Percentiles rank a stretch among this genome's conserved stretches.
Conservation (phyloP, 2,888 invertebrate species). For the Euzetes globulus region DNA sequence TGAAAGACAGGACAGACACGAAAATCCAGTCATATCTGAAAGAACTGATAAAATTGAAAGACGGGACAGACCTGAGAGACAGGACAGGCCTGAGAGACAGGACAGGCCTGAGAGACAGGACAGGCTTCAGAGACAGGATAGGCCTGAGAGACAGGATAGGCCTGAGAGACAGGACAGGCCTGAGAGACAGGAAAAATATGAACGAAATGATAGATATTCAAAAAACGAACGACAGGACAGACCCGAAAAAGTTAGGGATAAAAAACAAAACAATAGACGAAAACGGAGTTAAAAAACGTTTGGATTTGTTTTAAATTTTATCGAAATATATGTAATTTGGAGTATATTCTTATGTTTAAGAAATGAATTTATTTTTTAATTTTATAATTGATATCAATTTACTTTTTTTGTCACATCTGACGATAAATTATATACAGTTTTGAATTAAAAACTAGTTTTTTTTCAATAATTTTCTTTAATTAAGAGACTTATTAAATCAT, state of each 20-base stretch:
- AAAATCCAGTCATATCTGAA: too few species aligned
- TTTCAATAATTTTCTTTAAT: too few species aligned
- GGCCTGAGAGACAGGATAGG: too few species aligned
- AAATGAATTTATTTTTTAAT: not conserved
- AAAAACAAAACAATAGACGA: not conserved
- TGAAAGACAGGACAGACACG: not conserved
- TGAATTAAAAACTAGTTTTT: too few species aligned
- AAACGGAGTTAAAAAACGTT: not conserved
- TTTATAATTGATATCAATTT: too few species aligned
- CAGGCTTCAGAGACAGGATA: not conserved
- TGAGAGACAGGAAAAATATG: not conserved
- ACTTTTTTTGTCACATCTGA: too few species aligned
- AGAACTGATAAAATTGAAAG: too few species aligned
- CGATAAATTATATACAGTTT: too few species aligned
- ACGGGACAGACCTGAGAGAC: not conserved
- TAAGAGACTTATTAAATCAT: too few species aligned
- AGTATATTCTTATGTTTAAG: not conserved
- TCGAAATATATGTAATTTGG: not conserved
- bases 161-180: not conserved
- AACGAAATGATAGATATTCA: not conserved
- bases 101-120: not conserved
- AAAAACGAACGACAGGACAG: not conserved
- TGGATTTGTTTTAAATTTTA: not conserved
- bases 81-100: slow-evolving; percentile 44
- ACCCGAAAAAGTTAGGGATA: not conserved